Conservation (phyloP, 2,888 invertebrate species). For the Callyntrura guangdongensis region DNA sequence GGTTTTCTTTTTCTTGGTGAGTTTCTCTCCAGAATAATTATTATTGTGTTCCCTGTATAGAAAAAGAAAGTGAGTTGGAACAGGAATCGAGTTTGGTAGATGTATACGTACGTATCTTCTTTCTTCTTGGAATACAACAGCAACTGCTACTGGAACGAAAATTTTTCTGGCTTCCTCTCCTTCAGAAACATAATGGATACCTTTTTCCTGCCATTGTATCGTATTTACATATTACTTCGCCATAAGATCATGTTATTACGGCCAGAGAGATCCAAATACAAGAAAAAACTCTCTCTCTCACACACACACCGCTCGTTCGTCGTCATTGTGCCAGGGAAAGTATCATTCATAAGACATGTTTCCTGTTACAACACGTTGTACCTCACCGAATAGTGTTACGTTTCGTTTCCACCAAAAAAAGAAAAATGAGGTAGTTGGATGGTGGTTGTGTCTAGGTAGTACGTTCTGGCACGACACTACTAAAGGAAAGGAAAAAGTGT, state of each 20-base stretch:
- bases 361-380: constrained; percentile 65
- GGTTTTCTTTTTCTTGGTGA: constrained; percentile 55
- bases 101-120: neutral
- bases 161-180: constrained; percentile 29
- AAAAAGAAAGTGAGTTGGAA: constrained; percentile 35
- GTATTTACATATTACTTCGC: constrained; percentile 59
- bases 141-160: neutral
- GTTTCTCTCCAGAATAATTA: constrained; percentile 62
- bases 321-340: neutral
- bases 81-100: constrained; percentile 10
- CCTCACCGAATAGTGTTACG: constrained; percentile 18
- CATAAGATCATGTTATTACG: neutral
- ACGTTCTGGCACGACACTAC: too few species aligned
- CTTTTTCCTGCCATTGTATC: constrained; percentile 11
- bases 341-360: constrained; percentile 59
- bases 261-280: neutral
- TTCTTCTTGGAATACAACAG: neutral
- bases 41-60: neutral
- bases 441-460: neutral
- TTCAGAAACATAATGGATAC: constrained; percentile 29
- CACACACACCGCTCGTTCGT: neutral
- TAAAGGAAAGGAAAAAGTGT: constrained; percentile 33
- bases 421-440: constrained; percentile 66
- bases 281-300: neutral
- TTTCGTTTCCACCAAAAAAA: constrained; percentile 2